Percentiles rank a stretch among this genome's conserved stretches.
phyloP scores from a whole-genome alignment of 2,113 vertebrate genomes.

The Lipophrys pholis region DNA sequence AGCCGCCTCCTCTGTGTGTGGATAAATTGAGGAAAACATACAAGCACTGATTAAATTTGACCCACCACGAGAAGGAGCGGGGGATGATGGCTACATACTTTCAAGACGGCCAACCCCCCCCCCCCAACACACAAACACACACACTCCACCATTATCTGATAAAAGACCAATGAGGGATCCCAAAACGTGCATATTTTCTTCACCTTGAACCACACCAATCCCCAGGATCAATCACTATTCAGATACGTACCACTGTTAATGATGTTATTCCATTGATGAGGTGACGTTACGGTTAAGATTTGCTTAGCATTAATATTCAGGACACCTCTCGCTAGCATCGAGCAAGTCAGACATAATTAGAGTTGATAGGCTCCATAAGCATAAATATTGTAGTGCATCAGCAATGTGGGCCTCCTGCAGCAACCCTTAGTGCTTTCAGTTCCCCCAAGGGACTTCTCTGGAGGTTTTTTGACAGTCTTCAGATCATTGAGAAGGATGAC shows the following conservation, averaged over 20 bases:
- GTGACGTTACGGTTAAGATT: constrained; percentile 64
- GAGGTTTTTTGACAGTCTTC: constrained; percentile 10
- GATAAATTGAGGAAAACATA: constrained; percentile 75
- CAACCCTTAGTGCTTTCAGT: constrained; percentile 41
- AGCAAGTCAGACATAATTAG: constrained; percentile 72
- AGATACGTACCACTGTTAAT: constrained; percentile 66
- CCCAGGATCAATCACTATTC: constrained; percentile 73
- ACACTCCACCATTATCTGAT: constrained; percentile 64
- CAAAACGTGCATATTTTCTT: constrained; percentile 54
- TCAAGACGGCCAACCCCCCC: constrained; percentile 27
- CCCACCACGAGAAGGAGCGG: constrained; percentile 51
- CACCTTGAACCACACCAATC: constrained; percentile 61
- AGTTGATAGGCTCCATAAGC: constrained; percentile 76
- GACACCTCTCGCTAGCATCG: constrained; percentile 46
- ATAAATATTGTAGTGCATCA: constrained; percentile 74
- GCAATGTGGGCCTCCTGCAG: constrained; percentile 50
- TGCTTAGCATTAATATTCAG: constrained; percentile 78
- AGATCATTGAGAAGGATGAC: constrained; percentile 11
- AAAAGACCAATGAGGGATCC: constrained; percentile 35
- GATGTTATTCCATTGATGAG: constrained; percentile 77
- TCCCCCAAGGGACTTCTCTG: constrained; percentile 43
- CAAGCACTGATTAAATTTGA: constrained; percentile 74
- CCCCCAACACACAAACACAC: constrained; percentile 6
- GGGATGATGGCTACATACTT: constrained; percentile 35
- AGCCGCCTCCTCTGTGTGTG: constrained; percentile 69